phyloP scores from a whole-genome alignment of 2,797 vertebrate genomes.

The Mormyrops attenuatus region DNA sequence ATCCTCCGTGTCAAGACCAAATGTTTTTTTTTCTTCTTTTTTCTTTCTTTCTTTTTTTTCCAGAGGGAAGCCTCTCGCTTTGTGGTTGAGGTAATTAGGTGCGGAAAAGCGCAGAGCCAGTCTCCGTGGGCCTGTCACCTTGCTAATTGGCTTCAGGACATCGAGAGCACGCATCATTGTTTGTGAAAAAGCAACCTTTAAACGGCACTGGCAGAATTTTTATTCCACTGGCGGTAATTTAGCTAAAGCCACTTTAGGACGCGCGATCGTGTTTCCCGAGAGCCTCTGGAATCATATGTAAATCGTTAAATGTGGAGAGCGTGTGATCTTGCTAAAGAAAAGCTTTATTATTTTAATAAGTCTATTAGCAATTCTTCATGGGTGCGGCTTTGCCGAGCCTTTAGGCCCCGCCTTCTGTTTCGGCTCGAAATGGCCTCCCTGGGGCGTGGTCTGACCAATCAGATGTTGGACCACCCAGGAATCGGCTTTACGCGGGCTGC shows the following conservation, averaged over 20 bases:
- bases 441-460: neutral
- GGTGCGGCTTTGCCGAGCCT: neutral
- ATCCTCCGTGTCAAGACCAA: slow-evolving; percentile 10
- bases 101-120: neutral
- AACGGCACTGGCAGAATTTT: slow-evolving; percentile 3
- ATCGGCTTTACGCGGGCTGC: neutral
- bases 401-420: neutral
- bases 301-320: neutral
- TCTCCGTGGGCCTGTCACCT: slow-evolving; percentile 21
- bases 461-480: neutral
- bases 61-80: neutral
- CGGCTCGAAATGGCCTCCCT: neutral
- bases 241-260: slow-evolving; percentile 12
- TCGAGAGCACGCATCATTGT: slow-evolving; percentile 19
- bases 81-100: slow-evolving; percentile 14
- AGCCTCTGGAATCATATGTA: neutral
- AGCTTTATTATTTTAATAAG: slow-evolving; percentile 2
- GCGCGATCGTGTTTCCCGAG: neutral
- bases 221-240: neutral
- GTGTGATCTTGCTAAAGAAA: neutral
- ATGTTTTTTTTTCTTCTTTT: neutral
- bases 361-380: neutral
- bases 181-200: slow-evolving; percentile 32
- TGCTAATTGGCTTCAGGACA: slow-evolving; percentile 33
- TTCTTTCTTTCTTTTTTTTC: neutral